phyloP scores from a whole-genome alignment of 2,113 vertebrate species.

The Elgaria multicarinata region DNA sequence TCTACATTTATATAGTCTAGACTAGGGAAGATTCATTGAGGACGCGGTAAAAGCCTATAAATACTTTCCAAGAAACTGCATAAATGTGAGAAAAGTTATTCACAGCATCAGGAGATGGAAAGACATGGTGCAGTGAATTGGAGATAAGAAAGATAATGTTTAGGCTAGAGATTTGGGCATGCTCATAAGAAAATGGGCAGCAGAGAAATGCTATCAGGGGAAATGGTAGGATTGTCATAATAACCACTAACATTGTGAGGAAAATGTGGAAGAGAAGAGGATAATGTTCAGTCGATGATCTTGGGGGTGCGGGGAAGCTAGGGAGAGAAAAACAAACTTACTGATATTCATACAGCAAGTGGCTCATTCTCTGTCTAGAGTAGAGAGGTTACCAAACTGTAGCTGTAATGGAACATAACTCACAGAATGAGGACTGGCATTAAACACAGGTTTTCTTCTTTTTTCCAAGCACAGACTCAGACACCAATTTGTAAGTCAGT shows the following conservation, averaged over 20 bases:
- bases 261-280: background rate
- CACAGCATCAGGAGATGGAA: slow-evolving; percentile 47
- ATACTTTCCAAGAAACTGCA: slow-evolving; percentile 59
- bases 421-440: background rate
- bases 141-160: slow-evolving; percentile 63
- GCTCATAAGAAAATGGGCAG: slow-evolving; percentile 29
- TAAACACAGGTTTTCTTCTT: too few relatives aligned
- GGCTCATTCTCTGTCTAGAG: background rate
- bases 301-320: background rate
- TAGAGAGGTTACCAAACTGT: background rate
- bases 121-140: slow-evolving; percentile 53
- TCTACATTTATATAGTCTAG: slow-evolving; percentile 51
- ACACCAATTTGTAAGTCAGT: background rate
- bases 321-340: background rate
- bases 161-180: slow-evolving; percentile 56
- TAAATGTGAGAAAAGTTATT: slow-evolving; percentile 61
- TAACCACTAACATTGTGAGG: slow-evolving; percentile 7
- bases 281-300: background rate
- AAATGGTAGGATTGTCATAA: slow-evolving; percentile 13
- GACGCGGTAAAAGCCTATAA: slow-evolving; percentile 61
- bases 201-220: slow-evolving; percentile 50
- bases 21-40: slow-evolving; percentile 55
- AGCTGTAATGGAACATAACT: background rate
- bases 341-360: background rate
- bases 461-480: background rate